Base-by-base conservation (phyloP, 1,140 invertebrate genomes). In the Tetramorium parvispinum region DNA sequence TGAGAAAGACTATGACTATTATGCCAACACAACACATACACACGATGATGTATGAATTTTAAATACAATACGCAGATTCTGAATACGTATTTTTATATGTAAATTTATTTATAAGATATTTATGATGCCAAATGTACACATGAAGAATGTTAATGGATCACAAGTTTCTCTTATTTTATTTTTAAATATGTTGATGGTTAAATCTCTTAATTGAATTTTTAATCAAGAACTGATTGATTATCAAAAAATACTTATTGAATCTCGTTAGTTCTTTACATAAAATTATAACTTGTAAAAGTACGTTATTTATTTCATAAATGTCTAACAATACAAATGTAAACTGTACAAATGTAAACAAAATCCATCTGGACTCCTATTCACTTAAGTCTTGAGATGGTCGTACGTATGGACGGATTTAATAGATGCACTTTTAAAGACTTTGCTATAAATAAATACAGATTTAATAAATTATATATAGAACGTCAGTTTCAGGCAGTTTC, bases 261-360 rank as follows among this genome's bases (percentile, higher is more conserved):
- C 5, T 66, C 18, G 37, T 75, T 49, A 85, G 11, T 61, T 40
- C 2, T 76, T 55, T 76, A 77, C 13, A 68, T 68, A 24, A 27
- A 18, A 68, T 68, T 3, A 5, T 68, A 68, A 24, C 43, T 68
- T 59, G 61, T 46, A 61, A 77, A 85, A 49, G 46, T 75, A 87
- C 21, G 57, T 75, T 66, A 32, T 87, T 85, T 87, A 63, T 88
- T 87, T 68, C 81, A 70, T 86, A 79, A 63, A 89, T 90, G 40
- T 89, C 46, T 88, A 85, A 89, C 87, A 90, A 93, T 92, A 89
- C 89, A 92, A 90, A 91, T 89, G 79, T 71, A 88, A 87, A 91
- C 93, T 94, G 93, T 94, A 94, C 93, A 94, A 68, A 49, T 46
- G 65, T 68, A 49, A 68, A 68, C 21, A 94, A 92, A 91, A 87